phyloP scores from a whole-genome alignment of 2,113 vertebrate species.

The Apteryx owenii region DNA sequence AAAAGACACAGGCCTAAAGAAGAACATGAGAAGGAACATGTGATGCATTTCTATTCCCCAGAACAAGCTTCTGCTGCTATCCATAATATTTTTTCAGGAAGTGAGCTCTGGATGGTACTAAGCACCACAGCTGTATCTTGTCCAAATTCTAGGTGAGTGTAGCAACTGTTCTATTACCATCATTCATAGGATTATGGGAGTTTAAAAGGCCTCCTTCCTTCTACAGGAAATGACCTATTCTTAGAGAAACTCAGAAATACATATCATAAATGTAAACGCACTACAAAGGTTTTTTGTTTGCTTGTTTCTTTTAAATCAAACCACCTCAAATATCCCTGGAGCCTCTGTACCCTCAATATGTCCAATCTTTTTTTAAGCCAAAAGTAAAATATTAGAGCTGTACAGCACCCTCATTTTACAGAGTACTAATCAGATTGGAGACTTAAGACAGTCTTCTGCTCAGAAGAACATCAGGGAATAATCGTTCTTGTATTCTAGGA shows the following conservation, averaged over 20 bases:
- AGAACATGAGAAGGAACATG: not conserved
- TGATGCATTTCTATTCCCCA: not conserved
- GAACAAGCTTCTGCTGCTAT: not conserved
- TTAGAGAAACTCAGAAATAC: not conserved
- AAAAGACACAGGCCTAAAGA: not conserved
- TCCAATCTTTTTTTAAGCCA: not conserved
- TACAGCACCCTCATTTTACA: not conserved
- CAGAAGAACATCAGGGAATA: conserved; percentile 5
- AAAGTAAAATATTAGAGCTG: not conserved
- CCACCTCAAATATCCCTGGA: not conserved
- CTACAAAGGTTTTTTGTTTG: too few relatives aligned
- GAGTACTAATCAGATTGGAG: conserved; percentile 46
- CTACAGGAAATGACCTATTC: not conserved
- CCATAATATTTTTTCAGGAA: not conserved
- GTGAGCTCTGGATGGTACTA: not conserved
- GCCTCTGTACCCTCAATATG: not conserved
- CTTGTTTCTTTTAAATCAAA: not conserved
- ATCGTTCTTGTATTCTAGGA: not conserved
- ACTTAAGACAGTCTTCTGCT: conserved; percentile 6
- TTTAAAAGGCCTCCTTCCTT: not conserved
- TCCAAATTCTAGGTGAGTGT: not conserved
- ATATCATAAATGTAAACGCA: not conserved
- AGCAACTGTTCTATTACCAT: not conserved
- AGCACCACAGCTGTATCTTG: not conserved
- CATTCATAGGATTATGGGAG: not conserved